These are phyloP conservation scores for Hermaeophaga mercurialis DNA, from an alignment of 2,888 invertebrate species.

Conservation along the genomic window DNA sequence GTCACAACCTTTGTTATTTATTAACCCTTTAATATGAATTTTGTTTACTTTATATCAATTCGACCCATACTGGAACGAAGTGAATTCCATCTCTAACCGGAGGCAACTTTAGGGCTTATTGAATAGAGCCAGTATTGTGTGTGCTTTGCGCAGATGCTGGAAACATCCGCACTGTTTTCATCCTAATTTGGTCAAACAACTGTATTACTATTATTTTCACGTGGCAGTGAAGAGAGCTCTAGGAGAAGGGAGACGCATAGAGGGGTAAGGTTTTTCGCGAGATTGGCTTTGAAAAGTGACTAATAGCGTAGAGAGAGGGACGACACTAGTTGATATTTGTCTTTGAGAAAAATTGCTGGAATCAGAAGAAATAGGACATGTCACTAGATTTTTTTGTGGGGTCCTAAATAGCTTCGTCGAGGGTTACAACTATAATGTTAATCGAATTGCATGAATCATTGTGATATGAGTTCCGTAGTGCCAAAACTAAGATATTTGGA, in stretches of 20 bases:
- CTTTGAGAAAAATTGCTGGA: conserved; percentile 10
- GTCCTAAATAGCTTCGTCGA: no score
- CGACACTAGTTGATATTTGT: conserved; percentile 27
- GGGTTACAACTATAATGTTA: no score
- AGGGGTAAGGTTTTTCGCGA: conserved; percentile 1
- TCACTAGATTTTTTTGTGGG: background rate
- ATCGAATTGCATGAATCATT: no score
- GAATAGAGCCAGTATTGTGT: conserved; percentile 48
- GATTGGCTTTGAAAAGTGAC: conserved; percentile 23
- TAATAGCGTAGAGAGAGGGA: conserved; percentile 20
- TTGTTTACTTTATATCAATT: no score
- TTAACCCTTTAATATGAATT: no score
- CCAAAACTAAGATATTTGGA: no score
- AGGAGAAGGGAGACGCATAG: background rate
- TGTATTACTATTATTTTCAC: conserved; percentile 41
- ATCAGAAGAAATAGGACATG: background rate
- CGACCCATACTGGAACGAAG: no score
- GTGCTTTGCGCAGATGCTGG: conserved; percentile 46
- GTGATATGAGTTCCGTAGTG: no score
- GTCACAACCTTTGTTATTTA: no score
- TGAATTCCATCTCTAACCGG: conserved; percentile 31
- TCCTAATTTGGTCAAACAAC: conserved; percentile 41
- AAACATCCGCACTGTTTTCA: conserved; percentile 36
- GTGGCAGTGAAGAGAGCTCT: conserved; percentile 20
- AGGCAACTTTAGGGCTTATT: conserved; percentile 50